Evolutionary conservation across 2,113 vertebrate genomes (phyloP).

Genomic region (Poeciliopsis retropinna): DNA sequence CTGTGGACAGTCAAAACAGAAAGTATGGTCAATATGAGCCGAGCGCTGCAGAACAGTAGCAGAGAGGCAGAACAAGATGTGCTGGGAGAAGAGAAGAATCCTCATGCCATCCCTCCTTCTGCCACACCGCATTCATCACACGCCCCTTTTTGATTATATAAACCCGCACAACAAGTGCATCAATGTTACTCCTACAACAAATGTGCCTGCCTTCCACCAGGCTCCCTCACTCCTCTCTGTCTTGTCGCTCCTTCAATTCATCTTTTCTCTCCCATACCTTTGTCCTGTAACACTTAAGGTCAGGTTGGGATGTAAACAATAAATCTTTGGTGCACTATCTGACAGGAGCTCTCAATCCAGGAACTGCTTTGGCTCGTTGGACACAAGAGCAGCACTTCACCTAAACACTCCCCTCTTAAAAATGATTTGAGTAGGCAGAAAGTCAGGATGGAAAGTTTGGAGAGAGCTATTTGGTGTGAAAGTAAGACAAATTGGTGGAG

Average conservation of each 20-base stretch:
- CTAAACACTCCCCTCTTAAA: conserved; percentile 45
- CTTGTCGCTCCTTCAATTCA: conserved; percentile 48
- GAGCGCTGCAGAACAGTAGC: conserved; percentile 34
- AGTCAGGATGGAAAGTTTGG: conserved; percentile 34
- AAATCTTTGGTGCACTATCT: conserved; percentile 64
- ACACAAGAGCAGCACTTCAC: conserved; percentile 27
- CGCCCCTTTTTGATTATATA: conserved; percentile 55
- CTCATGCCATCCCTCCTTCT: conserved; percentile 20
- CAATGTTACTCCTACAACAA: conserved; percentile 43
- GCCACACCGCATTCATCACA: conserved; percentile 67
- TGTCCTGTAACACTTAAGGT: conserved; percentile 60
- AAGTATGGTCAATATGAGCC: conserved; percentile 32
- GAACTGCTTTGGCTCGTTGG: conserved; percentile 43
- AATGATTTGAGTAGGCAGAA: conserved; percentile 56
- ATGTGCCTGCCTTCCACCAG: conserved; percentile 38
- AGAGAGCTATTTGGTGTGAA: conserved; percentile 37
- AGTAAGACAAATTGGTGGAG: conserved; percentile 60
- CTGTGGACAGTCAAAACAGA: not conserved
- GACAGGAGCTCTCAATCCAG: conserved; percentile 67
- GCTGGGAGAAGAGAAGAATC: conserved; percentile 5
- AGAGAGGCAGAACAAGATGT: conserved; percentile 26
- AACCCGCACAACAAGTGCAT: conserved; percentile 40
- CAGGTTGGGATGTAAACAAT: conserved; percentile 60
- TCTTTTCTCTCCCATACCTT: conserved; percentile 40
- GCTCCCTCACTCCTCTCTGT: conserved; percentile 33